Evolutionary conservation across 23 tunicate species (phyloP), one percentile per base, ranked within the genome.

Genomic region (Ciona savignyi): DNA sequence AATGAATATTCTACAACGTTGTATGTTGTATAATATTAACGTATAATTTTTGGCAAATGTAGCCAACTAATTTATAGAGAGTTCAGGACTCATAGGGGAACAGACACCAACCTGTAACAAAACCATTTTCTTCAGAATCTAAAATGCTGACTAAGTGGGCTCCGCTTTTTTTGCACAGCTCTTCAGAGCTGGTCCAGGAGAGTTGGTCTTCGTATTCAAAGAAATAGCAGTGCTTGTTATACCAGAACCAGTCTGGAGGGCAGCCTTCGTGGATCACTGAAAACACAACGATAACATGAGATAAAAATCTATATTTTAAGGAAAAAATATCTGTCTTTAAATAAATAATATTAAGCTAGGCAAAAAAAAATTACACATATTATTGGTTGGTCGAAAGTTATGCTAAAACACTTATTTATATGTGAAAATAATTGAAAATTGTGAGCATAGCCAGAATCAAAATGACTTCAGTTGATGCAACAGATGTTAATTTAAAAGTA

Each of bases 211-310:
- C 27, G 70, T 23, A 65, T n/a, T 65, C 70, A 23, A 15, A 65
- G 11, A 23, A 65, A 25, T 65, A 65, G 23, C 70, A 65, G 23
- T n/a, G 20, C 27, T 11, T 9, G 25, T 65, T n/a, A 23, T 65
- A 65, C 70, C 70, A 65, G 27, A 65, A 15, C 70, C 70, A 65
- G 23, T n/a, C 70, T 25, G 70, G 70, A 65, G 25, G 27, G 27
- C 70, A 65, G 27, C 70, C 70, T 23, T 65, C 11, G 70, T 65
- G 70, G 70, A n/a, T 25, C 11, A 11, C 70, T 65, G 70, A 15
- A n/a, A 65, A 65, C 70, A 65, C 9, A n/a, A 65, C 9, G 11
- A 11, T 23, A 15, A 65, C 15, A 49, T 15, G 61, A 11, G 20
- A 20, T 20, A 49, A 11, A n/a, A 65, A n/a, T n/a, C n/a, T n/a